Base-by-base conservation (phyloP, 2,113 vertebrate species). In the Notarius lentiginosus region DNA sequence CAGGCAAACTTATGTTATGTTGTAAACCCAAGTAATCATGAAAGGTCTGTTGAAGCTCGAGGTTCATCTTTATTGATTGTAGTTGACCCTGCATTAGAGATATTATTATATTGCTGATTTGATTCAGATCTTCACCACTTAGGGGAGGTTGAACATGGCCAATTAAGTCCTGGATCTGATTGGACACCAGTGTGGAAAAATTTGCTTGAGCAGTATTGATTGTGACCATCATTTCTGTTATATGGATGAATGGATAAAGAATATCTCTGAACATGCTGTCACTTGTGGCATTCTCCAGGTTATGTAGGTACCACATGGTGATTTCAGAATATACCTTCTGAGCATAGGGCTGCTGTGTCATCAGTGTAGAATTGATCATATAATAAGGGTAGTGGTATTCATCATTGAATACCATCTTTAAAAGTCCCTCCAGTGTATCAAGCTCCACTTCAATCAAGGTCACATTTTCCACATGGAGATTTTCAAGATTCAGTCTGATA, bases 291-390 rank as follows among this genome's bases (percentile, higher is more conserved):
- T 93, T 93, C 88, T 92, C 91, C 79, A 95, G 82, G 24, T 84
- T 93, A 53, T 82, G 89, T 84, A 96, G 86, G 89, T 95, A 95
- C 94, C 94, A 95, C 41, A 91, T 17, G 11, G 89, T 72, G 24
- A 95, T 91, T 20, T 93, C 84, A 49, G 91, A 63, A 81, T 92
- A 93, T 0, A 90, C 79, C 24, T 66, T 86, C 72, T 93, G 91
- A 15, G 88, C 86, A 65, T 92, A 51, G 0, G 63, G 2, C 0
- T 89, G 56, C 49, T 95, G 66, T 0, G 5, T 55, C 80, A 88
- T 65, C 53, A 89, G 49, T 47, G 91, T 91, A n/a, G 65, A 51
- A 55, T 95, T 92, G 1, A 88, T 87, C 15, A 60, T 82, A n/a
- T 85, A 58, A 7, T 90, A 87, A 34, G 91, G 92, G 49, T 91